Percentiles rank a stretch among this genome's conserved stretches.
These are phyloP conservation scores for Vanessa atalanta DNA, from an alignment of 1,140 invertebrate species.

Conservation along the genomic window DNA sequence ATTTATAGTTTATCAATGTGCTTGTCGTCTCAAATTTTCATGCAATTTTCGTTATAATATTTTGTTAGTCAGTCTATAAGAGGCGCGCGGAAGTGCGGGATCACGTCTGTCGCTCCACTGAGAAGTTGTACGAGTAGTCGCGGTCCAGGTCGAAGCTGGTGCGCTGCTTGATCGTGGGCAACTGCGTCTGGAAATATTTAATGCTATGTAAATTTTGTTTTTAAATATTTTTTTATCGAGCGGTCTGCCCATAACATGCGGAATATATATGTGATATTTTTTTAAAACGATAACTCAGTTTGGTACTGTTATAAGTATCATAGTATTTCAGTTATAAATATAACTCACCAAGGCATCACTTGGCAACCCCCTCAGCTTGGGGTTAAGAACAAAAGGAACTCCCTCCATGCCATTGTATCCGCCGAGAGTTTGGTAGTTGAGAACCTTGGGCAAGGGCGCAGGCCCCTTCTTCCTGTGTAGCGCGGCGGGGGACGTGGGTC, in stretches of 20 bases:
- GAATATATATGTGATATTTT: no score
- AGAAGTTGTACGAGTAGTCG: slow-evolving; percentile 77
- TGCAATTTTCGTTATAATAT: neutral
- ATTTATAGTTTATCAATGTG: neutral
- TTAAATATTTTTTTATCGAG: no score
- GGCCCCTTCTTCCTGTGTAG: slow-evolving; percentile 57
- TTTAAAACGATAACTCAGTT: neutral
- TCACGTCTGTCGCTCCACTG: slow-evolving; percentile 74
- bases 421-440: slow-evolving; percentile 67
- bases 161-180: slow-evolving; percentile 69
- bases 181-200: slow-evolving; percentile 65
- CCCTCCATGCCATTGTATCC: slow-evolving; percentile 71
- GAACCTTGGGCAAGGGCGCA: slow-evolving; percentile 57
- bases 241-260: no score
- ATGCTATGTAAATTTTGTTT: no score
- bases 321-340: neutral
- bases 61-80: neutral
- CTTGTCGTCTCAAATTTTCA: neutral
- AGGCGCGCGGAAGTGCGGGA: neutral
- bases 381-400: slow-evolving; percentile 76
- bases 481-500: slow-evolving; percentile 42
- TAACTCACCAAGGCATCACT: slow-evolving; percentile 58
- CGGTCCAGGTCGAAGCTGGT: slow-evolving; percentile 79
- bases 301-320: neutral
- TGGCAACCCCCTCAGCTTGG: slow-evolving; percentile 75